A percentile compares a stretch with the other conserved stretches of the same genome.
These are phyloP conservation scores for Diaperis boleti DNA, from an alignment of 2,888 invertebrate genomes.

Conservation along the genomic window DNA sequence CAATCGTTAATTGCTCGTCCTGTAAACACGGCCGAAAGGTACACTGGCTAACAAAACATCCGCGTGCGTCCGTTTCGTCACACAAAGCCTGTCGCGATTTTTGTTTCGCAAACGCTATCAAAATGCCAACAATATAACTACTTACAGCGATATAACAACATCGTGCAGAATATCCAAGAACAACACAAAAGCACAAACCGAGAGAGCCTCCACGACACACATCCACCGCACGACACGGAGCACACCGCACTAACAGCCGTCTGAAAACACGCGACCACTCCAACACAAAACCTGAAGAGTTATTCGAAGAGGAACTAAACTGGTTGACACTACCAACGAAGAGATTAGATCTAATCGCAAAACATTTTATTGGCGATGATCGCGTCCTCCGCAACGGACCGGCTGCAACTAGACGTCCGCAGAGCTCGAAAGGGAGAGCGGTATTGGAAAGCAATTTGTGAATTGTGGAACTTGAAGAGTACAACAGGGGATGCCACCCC, in stretches of 20 bases:
- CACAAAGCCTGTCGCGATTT: too few relatives aligned
- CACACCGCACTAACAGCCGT: constrained; percentile 11
- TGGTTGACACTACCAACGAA: constrained; percentile 29
- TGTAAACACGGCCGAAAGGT: too few relatives aligned
- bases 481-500: constrained; percentile 58
- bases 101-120: too few relatives aligned
- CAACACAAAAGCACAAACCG: too few relatives aligned
- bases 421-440: constrained; percentile 51
- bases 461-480: constrained; percentile 63
- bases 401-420: constrained; percentile 41
- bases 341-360: constrained; percentile 43
- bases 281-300: constrained; percentile 8
- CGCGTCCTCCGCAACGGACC: constrained; percentile 32
- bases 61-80: too few relatives aligned
- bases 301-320: constrained; percentile 26
- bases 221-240: constrained; percentile 27
- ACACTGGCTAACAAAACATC: too few relatives aligned
- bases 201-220: constrained; percentile 36
- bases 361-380: constrained; percentile 42
- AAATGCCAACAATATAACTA: too few relatives aligned
- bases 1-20: too few relatives aligned
- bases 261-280: constrained; percentile 23
- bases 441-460: constrained; percentile 66
- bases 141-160: too few relatives aligned
- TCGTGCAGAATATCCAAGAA: too few relatives aligned